Evolutionary conservation across 2,797 vertebrate species (phyloP).

Genomic region (Cichlasoma orientale): DNA sequence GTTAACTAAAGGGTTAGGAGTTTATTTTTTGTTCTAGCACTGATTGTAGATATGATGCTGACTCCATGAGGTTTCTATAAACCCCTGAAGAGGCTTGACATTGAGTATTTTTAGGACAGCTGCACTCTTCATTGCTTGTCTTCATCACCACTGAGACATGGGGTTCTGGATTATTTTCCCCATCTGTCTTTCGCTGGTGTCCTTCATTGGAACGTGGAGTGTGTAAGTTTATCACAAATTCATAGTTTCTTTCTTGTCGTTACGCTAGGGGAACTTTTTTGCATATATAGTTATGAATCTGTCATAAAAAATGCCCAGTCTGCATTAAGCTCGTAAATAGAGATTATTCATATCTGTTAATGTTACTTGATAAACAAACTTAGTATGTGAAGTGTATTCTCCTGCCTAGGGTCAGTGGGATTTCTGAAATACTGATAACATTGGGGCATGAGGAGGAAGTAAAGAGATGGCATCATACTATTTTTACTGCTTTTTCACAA

Average conservation of each 20-base stretch:
- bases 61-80: slow-evolving; percentile 5
- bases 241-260: not conserved
- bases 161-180: slow-evolving; percentile 79
- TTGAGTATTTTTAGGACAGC: not conserved
- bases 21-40: not conserved
- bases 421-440: not conserved
- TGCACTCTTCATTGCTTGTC: not conserved
- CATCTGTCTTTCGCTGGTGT: slow-evolving; percentile 74
- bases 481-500: not conserved
- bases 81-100: not conserved
- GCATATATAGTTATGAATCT: not conserved
- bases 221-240: slow-evolving; percentile 77
- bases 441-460: not conserved
- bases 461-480: not conserved
- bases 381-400: not conserved
- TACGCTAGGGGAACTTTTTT: not conserved
- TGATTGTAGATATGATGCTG: slow-evolving; percentile 6
- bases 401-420: not conserved
- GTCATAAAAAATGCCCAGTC: not conserved
- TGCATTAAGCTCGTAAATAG: not conserved
- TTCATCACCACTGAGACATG: slow-evolving; percentile 66
- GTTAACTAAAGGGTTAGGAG: not conserved
- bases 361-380: not conserved
- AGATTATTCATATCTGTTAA: not conserved
- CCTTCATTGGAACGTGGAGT: slow-evolving; percentile 81